Evolutionary conservation across 1,140 invertebrate species (phyloP).

Genomic region (Neoseiulus cucumeris): DNA sequence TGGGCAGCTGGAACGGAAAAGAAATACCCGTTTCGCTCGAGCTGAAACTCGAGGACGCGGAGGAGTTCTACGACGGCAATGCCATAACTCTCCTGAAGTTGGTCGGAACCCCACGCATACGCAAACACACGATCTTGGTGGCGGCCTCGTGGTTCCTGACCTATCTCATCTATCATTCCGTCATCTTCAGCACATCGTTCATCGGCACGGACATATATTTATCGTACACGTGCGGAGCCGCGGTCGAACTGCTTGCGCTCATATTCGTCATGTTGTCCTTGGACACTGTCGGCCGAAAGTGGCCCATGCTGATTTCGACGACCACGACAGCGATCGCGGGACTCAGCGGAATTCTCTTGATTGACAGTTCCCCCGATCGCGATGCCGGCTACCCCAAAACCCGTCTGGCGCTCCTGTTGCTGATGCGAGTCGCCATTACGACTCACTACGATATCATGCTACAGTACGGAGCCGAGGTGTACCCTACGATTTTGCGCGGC

Average conservation of each 20-base stretch:
- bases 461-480: slow-evolving; percentile 62
- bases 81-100: background rate
- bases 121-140: background rate
- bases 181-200: slow-evolving; percentile 5
- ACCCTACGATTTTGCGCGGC: slow-evolving; percentile 62
- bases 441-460: slow-evolving; percentile 64
- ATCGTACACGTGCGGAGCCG: slow-evolving; percentile 58
- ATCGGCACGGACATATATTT: slow-evolving; percentile 40
- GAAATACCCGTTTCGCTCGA: background rate
- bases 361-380: background rate
- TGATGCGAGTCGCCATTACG: slow-evolving; percentile 37
- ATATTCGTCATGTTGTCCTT: slow-evolving; percentile 52
- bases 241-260: slow-evolving; percentile 60
- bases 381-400: background rate
- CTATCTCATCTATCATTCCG: slow-evolving; percentile 1
- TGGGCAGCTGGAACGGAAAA: background rate
- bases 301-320: slow-evolving; percentile 57
- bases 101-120: background rate
- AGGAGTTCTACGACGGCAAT: slow-evolving; percentile 1
- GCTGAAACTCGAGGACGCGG: background rate
- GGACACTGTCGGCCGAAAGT: slow-evolving; percentile 58
- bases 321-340: slow-evolving; percentile 55
- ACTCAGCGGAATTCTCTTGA: background rate
- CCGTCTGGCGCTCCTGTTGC: background rate
- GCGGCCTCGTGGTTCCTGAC: slow-evolving; percentile 4